Evolutionary conservation across 2,113 vertebrate genomes (phyloP).

Genomic region (Tetrax tetrax): DNA sequence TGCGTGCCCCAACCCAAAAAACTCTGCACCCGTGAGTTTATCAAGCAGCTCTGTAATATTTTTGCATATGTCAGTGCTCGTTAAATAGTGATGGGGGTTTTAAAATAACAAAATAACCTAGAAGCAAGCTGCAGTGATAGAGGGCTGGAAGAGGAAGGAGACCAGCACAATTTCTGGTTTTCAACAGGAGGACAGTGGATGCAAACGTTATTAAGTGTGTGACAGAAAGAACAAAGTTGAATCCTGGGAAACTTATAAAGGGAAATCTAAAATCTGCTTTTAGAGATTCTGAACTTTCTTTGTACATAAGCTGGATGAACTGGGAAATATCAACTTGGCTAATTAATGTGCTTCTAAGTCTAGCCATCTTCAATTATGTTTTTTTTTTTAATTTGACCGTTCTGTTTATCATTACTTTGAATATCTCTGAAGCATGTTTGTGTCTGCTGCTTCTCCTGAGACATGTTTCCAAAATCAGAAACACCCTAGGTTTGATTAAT

Average conservation of each 20-base stretch:
- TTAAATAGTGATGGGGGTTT: neutral
- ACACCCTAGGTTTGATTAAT: neutral
- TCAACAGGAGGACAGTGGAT: neutral
- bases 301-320: neutral
- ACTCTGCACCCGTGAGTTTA: accelerated
- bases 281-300: neutral
- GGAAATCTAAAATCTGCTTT: neutral
- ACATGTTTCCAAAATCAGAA: neutral
- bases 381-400: neutral
- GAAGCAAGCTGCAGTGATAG: neutral
- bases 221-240: neutral
- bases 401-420: neutral
- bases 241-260: neutral
- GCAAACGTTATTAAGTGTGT: neutral
- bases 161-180: accelerated
- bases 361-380: neutral
- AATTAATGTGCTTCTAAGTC: neutral
- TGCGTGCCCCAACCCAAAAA: neutral
- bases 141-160: neutral
- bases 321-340: neutral
- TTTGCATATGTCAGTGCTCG: neutral
- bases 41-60: neutral
- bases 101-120: neutral
- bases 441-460: neutral
- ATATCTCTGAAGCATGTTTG: neutral